Evolutionary conservation across 1,140 invertebrate genomes (phyloP).

Genomic region (Akabosia matsudoensis): DNA sequence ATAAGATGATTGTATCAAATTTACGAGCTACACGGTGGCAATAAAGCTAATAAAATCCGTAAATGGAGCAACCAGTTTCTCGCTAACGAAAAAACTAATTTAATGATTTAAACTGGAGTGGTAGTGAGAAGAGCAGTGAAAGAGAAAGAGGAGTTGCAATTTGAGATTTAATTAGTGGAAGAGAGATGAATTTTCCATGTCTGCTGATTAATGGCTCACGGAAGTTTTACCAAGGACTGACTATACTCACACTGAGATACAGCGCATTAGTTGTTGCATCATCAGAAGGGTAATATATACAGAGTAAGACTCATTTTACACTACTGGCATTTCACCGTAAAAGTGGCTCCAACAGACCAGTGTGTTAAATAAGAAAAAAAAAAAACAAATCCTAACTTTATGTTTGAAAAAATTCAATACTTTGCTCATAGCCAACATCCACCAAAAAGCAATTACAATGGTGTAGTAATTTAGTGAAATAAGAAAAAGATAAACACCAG

Average conservation of each 20-base stretch:
- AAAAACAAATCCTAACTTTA: too few relatives aligned
- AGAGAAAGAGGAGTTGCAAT: slow-evolving; percentile 18
- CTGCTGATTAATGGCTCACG: slow-evolving; percentile 21
- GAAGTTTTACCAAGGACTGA: slow-evolving; percentile 13
- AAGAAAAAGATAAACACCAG: too few relatives aligned
- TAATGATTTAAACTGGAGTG: slow-evolving; percentile 25
- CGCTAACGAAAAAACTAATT: slow-evolving; percentile 15
- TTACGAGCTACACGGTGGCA: slow-evolving; percentile 17
- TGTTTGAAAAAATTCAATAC: too few relatives aligned
- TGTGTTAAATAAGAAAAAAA: too few relatives aligned
- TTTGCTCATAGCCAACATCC: too few relatives aligned
- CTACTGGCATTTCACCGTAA: too few relatives aligned
- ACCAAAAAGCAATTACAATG: slow-evolving; percentile 11
- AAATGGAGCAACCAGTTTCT: slow-evolving; percentile 23
- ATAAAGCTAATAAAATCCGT: slow-evolving; percentile 24
- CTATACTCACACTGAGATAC: background rate
- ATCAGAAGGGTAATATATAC: too few relatives aligned
- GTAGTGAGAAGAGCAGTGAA: background rate
- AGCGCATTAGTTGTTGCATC: background rate
- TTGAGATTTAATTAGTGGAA: slow-evolving; percentile 25
- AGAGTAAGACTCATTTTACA: background rate
- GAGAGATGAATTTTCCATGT: slow-evolving; percentile 24
- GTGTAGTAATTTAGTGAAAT: slow-evolving; percentile 3
- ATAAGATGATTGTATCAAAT: slow-evolving; percentile 21
- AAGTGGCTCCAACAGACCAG: too few relatives aligned